Conservation (phyloP, 1,140 invertebrate genomes). For the Formica selysi region DNA sequence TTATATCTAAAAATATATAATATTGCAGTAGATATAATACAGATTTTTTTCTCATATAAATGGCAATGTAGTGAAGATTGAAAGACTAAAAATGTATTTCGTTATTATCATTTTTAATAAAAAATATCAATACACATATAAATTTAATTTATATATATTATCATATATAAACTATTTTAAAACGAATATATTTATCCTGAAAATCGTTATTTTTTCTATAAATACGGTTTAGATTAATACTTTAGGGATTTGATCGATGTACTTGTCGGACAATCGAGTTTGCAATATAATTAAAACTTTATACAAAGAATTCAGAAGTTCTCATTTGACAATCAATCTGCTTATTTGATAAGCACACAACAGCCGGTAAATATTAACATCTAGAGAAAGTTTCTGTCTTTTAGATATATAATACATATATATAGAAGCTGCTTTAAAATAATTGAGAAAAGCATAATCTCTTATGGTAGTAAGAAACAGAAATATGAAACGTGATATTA, state of each 20-base stretch:
- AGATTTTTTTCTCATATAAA: not conserved
- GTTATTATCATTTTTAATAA: not conserved
- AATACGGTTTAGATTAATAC: slow-evolving; percentile 15
- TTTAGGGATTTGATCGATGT: not conserved
- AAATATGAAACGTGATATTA: not conserved
- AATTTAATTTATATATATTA: not conserved
- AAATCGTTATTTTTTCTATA: not conserved
- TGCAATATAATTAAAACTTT: not conserved
- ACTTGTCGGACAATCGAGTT: not conserved
- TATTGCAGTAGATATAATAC: not conserved
- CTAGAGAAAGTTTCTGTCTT: not conserved
- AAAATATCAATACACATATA: not conserved
- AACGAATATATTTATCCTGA: not conserved
- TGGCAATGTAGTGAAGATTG: not conserved
- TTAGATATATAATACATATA: not conserved
- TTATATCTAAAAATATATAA: not conserved
- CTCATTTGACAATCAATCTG: not conserved
- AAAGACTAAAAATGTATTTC: not conserved
- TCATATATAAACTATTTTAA: not conserved
- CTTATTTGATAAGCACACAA: not conserved
- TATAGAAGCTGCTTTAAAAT: not conserved
- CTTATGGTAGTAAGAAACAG: not conserved
- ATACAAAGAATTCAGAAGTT: slow-evolving; percentile 16
- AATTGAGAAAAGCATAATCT: not conserved
- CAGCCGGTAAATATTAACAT: not conserved